Base-by-base conservation (phyloP, 2,113 vertebrate genomes). In the Vidua macroura region DNA sequence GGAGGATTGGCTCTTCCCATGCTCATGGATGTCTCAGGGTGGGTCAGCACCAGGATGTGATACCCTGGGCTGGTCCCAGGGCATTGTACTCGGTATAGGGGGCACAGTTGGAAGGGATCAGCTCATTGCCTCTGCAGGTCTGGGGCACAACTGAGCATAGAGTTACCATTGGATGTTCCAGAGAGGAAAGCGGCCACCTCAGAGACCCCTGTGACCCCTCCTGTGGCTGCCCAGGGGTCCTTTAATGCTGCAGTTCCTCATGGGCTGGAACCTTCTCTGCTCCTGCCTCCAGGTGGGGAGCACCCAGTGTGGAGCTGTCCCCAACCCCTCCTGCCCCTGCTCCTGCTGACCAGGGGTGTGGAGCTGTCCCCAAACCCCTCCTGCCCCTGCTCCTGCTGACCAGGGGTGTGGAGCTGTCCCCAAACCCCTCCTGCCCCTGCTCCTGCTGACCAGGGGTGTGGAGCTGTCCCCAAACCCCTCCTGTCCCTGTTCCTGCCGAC, bases 31-130 rank as follows among this genome's bases (percentile, higher is more conserved):
- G 10, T 43, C 13, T 10, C 12, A 11, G 25, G 37, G 10, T 31
- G 28, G 52, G 16, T 20, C 15, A 17, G 43, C 33, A 4, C 18
- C 18, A 24, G 51, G 39, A 4, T 28, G 6, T 13, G 39, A 1
- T 2, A 6, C 18, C 16, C 44, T 33, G 22, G 52, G 41, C 53
- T 44, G n/a, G 11, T 27, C 52, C 30, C 37, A 64, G 53, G 75
- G 52, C 18, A 15, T 15, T 35, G 3, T 3, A 16, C 28, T 19
- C 1, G 1, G 16, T 7, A 41, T 1, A 7, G 19, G 13, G 16
- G 25, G 17, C 33, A 64, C 60, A 59, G 39, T 23, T 16, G 8
- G n/a, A 41, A 18, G 16, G 37, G 78, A 44, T 11, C 16, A 51
- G 12, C 17, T 31, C 23, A 24, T 3, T 43, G 39, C 44, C 33